Conservation (phyloP, 2,888 invertebrate species). For the Diarsia mendica region DNA sequence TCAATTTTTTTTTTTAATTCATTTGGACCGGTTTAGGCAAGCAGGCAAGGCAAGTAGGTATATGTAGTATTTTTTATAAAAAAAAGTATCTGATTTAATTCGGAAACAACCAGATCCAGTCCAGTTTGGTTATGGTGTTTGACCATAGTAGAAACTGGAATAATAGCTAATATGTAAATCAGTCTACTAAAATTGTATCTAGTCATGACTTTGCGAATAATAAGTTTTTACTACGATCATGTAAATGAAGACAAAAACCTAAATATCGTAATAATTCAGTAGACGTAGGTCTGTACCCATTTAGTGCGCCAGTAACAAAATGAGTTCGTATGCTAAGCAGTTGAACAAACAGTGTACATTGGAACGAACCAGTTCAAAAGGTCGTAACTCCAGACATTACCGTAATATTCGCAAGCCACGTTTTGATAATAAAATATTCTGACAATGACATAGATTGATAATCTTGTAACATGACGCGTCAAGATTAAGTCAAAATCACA, state of each 20-base stretch:
- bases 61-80: neutral
- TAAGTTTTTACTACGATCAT: neutral
- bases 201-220: neutral
- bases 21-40: neutral
- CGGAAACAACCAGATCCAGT: neutral
- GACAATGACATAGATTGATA: constrained; percentile 30
- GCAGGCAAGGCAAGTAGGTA: no score
- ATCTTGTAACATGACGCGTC: constrained; percentile 9
- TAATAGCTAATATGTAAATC: neutral
- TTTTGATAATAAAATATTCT: constrained; percentile 4
- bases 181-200: neutral
- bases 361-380: constrained; percentile 7
- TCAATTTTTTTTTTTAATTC: neutral
- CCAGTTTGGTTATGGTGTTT: neutral
- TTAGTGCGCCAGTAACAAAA: neutral
- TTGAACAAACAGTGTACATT: constrained; percentile 39
- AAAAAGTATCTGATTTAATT: neutral
- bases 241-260: neutral
- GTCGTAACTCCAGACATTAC: constrained; percentile 3
- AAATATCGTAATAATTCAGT: constrained; percentile 8
- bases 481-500: constrained; percentile 29
- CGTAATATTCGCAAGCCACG: constrained; percentile 19
- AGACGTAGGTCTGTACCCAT: neutral
- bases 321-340: constrained; percentile 18
- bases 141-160: neutral